Conservation (phyloP, 2,888 invertebrate genomes). For the Limnephilus lunatus region DNA sequence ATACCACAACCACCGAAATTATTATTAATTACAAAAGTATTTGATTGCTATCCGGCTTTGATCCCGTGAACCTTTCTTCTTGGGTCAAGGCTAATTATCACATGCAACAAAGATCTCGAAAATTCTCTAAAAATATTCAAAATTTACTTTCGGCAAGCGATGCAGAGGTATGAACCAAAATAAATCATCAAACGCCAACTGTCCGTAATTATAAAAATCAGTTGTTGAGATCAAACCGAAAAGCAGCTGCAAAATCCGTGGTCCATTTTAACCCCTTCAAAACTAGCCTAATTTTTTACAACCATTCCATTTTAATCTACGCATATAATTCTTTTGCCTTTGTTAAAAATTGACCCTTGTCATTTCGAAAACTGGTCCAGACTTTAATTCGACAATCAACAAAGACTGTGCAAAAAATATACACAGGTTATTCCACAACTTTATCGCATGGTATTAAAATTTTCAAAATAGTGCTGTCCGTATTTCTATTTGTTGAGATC, state of each 20-base stretch:
- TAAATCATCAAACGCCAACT: background rate
- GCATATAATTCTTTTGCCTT: conserved; percentile 56
- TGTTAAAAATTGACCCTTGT: conserved; percentile 61
- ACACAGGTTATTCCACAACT: background rate
- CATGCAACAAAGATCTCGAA: too few species aligned
- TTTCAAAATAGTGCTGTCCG: background rate
- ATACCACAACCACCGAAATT: too few species aligned
- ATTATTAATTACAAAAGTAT: too few species aligned
- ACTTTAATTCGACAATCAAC: conserved; percentile 51
- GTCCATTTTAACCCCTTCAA: conserved; percentile 61
- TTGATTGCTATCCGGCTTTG: too few species aligned
- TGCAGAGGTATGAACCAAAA: background rate
- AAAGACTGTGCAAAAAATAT: conserved; percentile 18
- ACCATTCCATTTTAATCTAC: conserved; percentile 7
- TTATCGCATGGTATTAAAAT: background rate
- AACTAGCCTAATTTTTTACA: conserved; percentile 2
- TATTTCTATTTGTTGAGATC: background rate
- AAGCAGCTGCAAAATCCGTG: conserved; percentile 59
- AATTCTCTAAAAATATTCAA: background rate
- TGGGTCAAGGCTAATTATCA: too few species aligned
- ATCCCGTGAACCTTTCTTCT: too few species aligned
- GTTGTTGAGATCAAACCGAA: conserved; percentile 24
- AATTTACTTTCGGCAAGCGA: background rate
- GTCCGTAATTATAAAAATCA: conserved; percentile 40
- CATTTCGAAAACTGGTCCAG: conserved; percentile 48